Conservation (phyloP, 2,113 vertebrate species). For the Suricata suricatta region DNA sequence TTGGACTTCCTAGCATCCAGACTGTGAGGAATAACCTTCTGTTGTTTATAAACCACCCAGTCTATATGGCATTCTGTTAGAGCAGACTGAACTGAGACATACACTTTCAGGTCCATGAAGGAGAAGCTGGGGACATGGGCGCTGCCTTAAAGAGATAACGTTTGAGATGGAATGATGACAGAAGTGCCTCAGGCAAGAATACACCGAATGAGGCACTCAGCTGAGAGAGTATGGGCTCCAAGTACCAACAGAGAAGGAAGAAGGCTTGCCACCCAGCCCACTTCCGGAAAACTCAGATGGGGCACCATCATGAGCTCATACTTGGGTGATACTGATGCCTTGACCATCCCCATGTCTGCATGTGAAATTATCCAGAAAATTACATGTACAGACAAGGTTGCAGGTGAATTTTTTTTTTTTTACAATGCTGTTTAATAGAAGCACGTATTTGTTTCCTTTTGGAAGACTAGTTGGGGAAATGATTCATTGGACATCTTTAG, state of each 20-base stretch:
- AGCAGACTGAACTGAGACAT: neutral
- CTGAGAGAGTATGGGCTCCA: neutral
- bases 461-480: neutral
- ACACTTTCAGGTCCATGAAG: neutral
- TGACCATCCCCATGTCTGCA: neutral
- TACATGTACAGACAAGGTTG: neutral
- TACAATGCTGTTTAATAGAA: neutral
- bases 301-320: neutral
- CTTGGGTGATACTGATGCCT: neutral
- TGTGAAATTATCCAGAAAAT: neutral
- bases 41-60: neutral
- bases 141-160: neutral
- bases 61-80: neutral
- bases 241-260: neutral
- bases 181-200: neutral
- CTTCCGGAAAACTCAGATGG: neutral
- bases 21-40: neutral
- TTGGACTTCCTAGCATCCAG: neutral
- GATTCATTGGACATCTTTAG: slow-evolving; percentile 31
- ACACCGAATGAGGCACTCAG: neutral
- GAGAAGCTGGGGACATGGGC: neutral
- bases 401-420: neutral
- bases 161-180: neutral
- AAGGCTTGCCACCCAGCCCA: neutral
- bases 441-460: slow-evolving; percentile 22